Base-by-base conservation (phyloP, 1,140 invertebrate species). In the Panagrolaimus sp. region DNA sequence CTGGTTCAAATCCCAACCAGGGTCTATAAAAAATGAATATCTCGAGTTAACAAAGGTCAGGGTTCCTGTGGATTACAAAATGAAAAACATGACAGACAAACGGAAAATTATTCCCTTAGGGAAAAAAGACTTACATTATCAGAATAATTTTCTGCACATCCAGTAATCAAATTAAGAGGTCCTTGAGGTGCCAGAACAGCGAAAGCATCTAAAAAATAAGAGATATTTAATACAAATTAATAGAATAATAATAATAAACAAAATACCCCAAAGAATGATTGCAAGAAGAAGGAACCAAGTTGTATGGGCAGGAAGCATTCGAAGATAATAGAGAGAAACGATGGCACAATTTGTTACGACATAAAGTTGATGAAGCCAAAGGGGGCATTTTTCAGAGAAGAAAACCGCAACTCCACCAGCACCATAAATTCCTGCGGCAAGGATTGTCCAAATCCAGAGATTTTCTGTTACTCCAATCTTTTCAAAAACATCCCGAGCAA, bases 271-370 rank as follows among this genome's bases (percentile, higher is more conserved):
- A 17, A 68, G 43, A 26, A 82, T 63, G 44, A 79, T 71, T 45
- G 46, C 65, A n/a, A 47, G 38, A 6, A 79, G 68, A 0, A 79
- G 43, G 43, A 79, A 82, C 78, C 78, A 79, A 43, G 73, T 71
- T 12, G 79, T 80, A n/a, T 72, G 24, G 7, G 65, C 70, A 4
- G 78, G 78, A n/a, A 80, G 69, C 38, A 66, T 69, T 28, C 72
- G 69, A 14, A 80, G 70, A 64, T 80, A 80, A 71, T 71, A 79
- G 21, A 80, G 45, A 8, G 79, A 73, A 38, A 80, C 76, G 4
- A 79, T n/a, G 0, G 78, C 77, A 55, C 78, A 80, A 45, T 81
- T 80, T 43, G 32, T 17, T 10, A 81, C 63, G 5, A 81, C 77
- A 63, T 78, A 80, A 28, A 71, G 38, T 46, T 77, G 78, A 68